Percentiles rank a stretch among this genome's conserved stretches.
These are phyloP conservation scores for Camponotus floridanus DNA, from an alignment of 1,140 invertebrate genomes.

Conservation along the genomic window DNA sequence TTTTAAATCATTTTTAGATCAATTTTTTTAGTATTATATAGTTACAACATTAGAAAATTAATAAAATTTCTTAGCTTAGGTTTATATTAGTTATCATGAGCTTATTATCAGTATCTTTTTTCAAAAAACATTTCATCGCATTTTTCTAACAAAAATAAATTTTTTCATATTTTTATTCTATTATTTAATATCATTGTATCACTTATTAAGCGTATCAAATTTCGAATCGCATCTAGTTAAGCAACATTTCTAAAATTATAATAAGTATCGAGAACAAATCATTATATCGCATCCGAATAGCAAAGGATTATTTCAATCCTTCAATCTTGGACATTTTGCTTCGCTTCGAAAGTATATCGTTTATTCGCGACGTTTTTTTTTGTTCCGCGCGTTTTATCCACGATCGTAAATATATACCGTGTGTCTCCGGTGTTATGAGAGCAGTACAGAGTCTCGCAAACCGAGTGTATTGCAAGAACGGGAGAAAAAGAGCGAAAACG, in stretches of 20 bases:
- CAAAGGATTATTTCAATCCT: neutral
- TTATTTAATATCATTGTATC: neutral
- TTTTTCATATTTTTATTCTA: neutral
- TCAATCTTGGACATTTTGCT: neutral
- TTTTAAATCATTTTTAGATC: too few relatives aligned
- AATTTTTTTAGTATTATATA: too few relatives aligned
- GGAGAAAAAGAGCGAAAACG: conserved; percentile 29
- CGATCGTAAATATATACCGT: conserved; percentile 68
- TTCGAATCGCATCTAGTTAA: neutral
- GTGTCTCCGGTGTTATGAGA: conserved; percentile 64
- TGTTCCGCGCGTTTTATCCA: conserved; percentile 64
- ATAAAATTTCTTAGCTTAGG: neutral
- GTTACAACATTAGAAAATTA: neutral
- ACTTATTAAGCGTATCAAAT: neutral
- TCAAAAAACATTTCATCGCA: neutral
- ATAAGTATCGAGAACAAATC: neutral
- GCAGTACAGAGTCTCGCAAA: conserved; percentile 57
- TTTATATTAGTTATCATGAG: too few relatives aligned
- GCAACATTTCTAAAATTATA: neutral
- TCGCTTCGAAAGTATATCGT: conserved; percentile 51
- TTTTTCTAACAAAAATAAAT: neutral
- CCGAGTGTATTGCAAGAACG: conserved; percentile 59
- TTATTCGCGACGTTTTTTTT: conserved; percentile 63
- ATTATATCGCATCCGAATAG: neutral
- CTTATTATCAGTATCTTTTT: neutral